phyloP scores from a whole-genome alignment of 2,888 invertebrate genomes.

The Stramonita haemastoma region DNA sequence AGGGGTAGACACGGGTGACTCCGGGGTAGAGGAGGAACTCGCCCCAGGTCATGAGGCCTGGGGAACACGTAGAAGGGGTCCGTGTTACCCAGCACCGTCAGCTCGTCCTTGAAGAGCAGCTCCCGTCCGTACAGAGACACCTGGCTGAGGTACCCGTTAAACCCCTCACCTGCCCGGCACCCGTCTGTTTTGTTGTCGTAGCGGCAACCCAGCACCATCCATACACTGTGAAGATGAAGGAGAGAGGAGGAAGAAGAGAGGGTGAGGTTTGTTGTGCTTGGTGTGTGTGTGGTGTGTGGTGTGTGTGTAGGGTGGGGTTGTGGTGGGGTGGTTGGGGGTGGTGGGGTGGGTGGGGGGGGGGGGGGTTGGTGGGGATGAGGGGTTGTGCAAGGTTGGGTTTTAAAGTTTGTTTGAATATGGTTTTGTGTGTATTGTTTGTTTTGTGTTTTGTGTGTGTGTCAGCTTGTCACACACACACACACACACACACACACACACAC shows the following conservation, averaged over 20 bases:
- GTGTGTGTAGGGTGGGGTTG: too few relatives aligned
- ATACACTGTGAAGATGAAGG: conserved; percentile 55
- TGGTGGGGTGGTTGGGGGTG: too few relatives aligned
- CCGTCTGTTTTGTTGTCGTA: conserved; percentile 52
- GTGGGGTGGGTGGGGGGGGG: not conserved
- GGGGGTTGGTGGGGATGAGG: not conserved
- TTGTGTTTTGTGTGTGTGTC: not conserved
- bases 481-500: too few relatives aligned
- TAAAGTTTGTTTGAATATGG: too few relatives aligned
- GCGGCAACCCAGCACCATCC: conserved; percentile 63
- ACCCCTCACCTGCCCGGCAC: conserved; percentile 53
- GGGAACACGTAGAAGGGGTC: conserved; percentile 43
- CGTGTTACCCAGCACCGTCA: conserved; percentile 49
- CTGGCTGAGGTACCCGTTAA: conserved; percentile 66
- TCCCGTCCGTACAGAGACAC: conserved; percentile 60
- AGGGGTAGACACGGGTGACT: conserved; percentile 46
- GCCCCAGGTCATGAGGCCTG: conserved; percentile 57
- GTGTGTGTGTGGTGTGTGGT: too few relatives aligned
- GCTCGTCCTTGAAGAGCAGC: conserved; percentile 55
- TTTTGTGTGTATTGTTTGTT: not conserved
- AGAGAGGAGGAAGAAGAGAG: too few relatives aligned
- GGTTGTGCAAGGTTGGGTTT: too few relatives aligned
- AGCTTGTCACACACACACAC: not conserved
- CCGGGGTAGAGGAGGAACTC: conserved; percentile 55
- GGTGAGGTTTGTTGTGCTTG: too few relatives aligned